A percentile compares a stretch with the other conserved stretches of the same genome.
phyloP scores from a whole-genome alignment of 2,888 invertebrate genomes.

The Leptodirus hochenwartii region DNA sequence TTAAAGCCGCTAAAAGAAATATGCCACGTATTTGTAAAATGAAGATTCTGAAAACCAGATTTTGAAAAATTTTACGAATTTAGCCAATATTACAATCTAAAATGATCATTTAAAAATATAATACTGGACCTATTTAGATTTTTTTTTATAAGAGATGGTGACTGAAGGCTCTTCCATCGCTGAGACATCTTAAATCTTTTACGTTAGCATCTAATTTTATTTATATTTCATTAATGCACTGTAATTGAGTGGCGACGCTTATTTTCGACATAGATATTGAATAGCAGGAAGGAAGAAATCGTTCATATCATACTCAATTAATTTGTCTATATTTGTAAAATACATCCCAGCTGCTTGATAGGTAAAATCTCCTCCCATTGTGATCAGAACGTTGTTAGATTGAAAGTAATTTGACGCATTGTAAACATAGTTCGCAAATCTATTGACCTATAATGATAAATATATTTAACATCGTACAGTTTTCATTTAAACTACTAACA shows the following conservation, averaged over 20 bases:
- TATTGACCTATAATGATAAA: conserved; percentile 18
- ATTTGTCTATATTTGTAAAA: conserved; percentile 41
- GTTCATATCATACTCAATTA: conserved; percentile 20
- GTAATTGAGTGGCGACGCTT: too few species aligned
- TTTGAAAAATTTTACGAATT: not conserved
- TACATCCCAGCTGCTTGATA: conserved; percentile 38
- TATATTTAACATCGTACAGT: too few species aligned
- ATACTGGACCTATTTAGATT: too few species aligned
- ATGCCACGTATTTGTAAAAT: too few species aligned
- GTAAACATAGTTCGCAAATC: conserved; percentile 18
- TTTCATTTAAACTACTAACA: conserved; percentile 29
- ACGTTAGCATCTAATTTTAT: too few species aligned
- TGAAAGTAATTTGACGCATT: conserved; percentile 14
- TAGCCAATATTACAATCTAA: not conserved
- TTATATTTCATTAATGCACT: too few species aligned
- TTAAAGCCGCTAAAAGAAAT: conserved; percentile 28
- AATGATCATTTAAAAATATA: not conserved
- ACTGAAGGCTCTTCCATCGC: too few species aligned
- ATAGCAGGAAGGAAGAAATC: conserved; percentile 4
- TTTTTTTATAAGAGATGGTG: too few species aligned
- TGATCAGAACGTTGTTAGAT: conserved; percentile 39
- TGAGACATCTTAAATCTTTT: too few species aligned
- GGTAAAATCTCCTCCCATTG: conserved; percentile 49
- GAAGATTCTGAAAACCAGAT: not conserved
- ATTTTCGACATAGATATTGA: too few species aligned